Evolutionary conservation across 2,797 vertebrate genomes (phyloP).

Genomic region (Enteromius anoplus): DNA sequence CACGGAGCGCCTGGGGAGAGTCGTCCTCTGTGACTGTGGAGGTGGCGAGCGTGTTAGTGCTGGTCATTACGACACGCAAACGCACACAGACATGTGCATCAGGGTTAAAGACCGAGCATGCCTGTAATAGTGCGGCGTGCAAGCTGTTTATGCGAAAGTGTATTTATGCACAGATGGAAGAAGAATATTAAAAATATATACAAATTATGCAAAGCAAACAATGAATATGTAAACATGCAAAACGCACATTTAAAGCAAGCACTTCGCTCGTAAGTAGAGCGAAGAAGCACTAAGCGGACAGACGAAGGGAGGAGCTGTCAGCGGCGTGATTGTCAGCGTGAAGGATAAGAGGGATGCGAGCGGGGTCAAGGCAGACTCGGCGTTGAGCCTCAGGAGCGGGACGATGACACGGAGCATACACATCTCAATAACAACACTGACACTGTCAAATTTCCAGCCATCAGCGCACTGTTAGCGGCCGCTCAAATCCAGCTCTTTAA

Average conservation of each 20-base stretch:
- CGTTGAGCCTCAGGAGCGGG: slow-evolving; percentile 62
- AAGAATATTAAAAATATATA: slow-evolving; percentile 33
- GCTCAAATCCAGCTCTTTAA: slow-evolving; percentile 70
- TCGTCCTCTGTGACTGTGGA: slow-evolving; percentile 71
- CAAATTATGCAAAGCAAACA: slow-evolving; percentile 35
- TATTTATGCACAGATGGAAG: slow-evolving; percentile 24
- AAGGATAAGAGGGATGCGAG: slow-evolving; percentile 63
- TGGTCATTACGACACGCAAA: slow-evolving; percentile 68
- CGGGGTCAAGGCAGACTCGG: slow-evolving; percentile 65
- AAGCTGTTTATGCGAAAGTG: slow-evolving; percentile 11
- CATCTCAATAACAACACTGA: slow-evolving; percentile 68
- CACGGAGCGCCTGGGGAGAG: slow-evolving; percentile 72
- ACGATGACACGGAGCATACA: slow-evolving; percentile 64
- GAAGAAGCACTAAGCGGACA: background rate
- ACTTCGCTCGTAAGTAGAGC: background rate
- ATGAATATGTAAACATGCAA: slow-evolving; percentile 32
- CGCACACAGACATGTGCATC: slow-evolving; percentile 38
- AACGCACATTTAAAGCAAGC: background rate
- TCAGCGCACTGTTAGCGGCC: slow-evolving; percentile 64
- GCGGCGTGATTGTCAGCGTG: slow-evolving; percentile 59
- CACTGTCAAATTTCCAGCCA: slow-evolving; percentile 67
- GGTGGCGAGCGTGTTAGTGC: slow-evolving; percentile 70
- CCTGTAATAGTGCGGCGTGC: slow-evolving; percentile 52
- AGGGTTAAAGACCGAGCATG: slow-evolving; percentile 69
- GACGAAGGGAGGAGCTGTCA: slow-evolving; percentile 46